These are phyloP conservation scores for Mycetomoellerius zeteki DNA, from an alignment of 1,140 invertebrate genomes.

Conservation along the genomic window DNA sequence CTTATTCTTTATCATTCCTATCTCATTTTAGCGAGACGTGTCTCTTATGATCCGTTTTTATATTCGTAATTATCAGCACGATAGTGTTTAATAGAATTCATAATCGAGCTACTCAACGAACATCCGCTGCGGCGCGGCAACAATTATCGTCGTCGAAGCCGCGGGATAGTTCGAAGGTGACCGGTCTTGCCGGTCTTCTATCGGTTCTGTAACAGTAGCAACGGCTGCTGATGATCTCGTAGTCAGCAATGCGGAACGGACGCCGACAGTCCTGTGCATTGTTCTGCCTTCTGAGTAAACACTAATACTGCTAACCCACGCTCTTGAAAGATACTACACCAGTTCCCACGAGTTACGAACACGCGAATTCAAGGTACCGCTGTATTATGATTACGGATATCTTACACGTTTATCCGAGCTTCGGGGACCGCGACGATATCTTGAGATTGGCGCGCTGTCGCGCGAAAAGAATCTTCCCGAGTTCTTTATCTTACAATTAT, in stretches of 20 bases:
- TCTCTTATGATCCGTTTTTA: slow-evolving; percentile 10
- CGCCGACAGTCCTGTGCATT: slow-evolving; percentile 81
- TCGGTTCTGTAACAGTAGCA: slow-evolving; percentile 73
- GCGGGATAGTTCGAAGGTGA: slow-evolving; percentile 54
- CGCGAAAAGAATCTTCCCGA: slow-evolving; percentile 42
- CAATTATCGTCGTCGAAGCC: slow-evolving; percentile 37
- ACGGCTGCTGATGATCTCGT: slow-evolving; percentile 81
- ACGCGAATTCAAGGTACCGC: slow-evolving; percentile 83
- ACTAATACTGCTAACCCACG: slow-evolving; percentile 81
- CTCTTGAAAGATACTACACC: slow-evolving; percentile 83
- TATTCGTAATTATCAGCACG: slow-evolving; percentile 6
- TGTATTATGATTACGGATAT: slow-evolving; percentile 68
- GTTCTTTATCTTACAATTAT: slow-evolving; percentile 31
- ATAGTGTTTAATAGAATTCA: not conserved
- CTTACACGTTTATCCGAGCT: slow-evolving; percentile 70
- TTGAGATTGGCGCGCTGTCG: slow-evolving; percentile 16
- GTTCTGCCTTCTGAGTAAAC: slow-evolving; percentile 82
- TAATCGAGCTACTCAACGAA: not conserved
- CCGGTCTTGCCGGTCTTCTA: slow-evolving; percentile 51
- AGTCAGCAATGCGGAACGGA: slow-evolving; percentile 81
- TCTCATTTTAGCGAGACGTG: slow-evolving; percentile 9
- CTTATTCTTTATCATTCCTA: not conserved
- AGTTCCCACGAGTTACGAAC: slow-evolving; percentile 82
- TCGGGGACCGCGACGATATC: slow-evolving; percentile 57
- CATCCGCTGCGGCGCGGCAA: not conserved